Evolutionary conservation across 30 jellyfish, hydroid and myxozoan species (phyloP).

Genomic region (Aurelia aurita): DNA sequence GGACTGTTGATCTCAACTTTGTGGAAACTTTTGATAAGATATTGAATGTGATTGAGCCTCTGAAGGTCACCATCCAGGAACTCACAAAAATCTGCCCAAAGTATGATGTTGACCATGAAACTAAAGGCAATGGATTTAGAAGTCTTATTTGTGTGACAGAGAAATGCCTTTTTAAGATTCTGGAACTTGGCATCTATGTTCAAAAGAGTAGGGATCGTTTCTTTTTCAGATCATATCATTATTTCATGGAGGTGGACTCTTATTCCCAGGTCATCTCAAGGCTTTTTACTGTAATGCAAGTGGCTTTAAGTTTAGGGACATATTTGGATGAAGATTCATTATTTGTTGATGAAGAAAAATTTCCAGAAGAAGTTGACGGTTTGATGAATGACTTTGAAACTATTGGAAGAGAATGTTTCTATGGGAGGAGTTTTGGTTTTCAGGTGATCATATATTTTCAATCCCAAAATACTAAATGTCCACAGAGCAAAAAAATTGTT

Average conservation of each 20-base stretch:
- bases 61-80: slow-evolving; percentile 77
- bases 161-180: slow-evolving; percentile 74
- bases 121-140: slow-evolving; percentile 91
- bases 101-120: slow-evolving; percentile 34
- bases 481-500: not conserved
- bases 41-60: slow-evolving; percentile 81
- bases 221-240: slow-evolving; percentile 89
- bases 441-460: slow-evolving; percentile 71
- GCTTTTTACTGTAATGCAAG: slow-evolving; percentile 80
- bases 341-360: slow-evolving; percentile 78
- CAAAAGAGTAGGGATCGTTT: slow-evolving; percentile 74
- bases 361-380: slow-evolving; percentile 73
- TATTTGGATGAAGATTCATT: slow-evolving; percentile 68
- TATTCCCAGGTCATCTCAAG: slow-evolving; percentile 77
- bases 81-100: slow-evolving; percentile 65
- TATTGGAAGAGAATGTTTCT: slow-evolving; percentile 89
- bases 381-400: slow-evolving; percentile 89
- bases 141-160: slow-evolving; percentile 78
- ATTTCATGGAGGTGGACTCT: slow-evolving; percentile 91
- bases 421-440: slow-evolving; percentile 95
- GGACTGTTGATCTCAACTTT: slow-evolving; percentile 61
- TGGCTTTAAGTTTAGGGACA: slow-evolving; percentile 76
- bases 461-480: not conserved
- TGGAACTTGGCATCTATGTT: slow-evolving; percentile 65
- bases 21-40: slow-evolving; percentile 71